A percentile compares a stretch with the other conserved stretches of the same genome.
phyloP scores from a whole-genome alignment of 2,113 vertebrate species.

The Carollia perspicillata region DNA sequence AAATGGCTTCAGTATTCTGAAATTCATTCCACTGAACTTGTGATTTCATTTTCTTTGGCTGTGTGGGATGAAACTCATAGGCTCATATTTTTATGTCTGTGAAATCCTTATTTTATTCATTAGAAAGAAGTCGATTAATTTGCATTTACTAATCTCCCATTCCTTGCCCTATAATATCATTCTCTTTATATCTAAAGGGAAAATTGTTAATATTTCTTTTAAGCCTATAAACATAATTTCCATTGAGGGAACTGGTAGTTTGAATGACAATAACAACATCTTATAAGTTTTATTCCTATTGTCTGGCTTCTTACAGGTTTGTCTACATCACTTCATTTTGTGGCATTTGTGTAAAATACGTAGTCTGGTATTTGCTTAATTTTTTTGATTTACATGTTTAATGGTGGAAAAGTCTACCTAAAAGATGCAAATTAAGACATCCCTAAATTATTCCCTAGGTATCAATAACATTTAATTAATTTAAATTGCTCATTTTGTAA shows the following conservation, averaged over 20 bases:
- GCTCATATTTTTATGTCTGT: constrained; percentile 69
- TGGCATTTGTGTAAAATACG: constrained; percentile 48
- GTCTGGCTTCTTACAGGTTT: constrained; percentile 46
- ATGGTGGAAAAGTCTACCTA: neutral
- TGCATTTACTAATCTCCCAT: constrained; percentile 67
- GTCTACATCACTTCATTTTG: constrained; percentile 51
- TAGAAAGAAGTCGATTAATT: constrained; percentile 71
- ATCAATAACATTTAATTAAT: constrained; percentile 42
- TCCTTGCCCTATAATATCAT: constrained; percentile 48
- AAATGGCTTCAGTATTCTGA: neutral
- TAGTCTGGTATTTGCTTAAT: neutral
- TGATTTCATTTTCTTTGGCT: neutral
- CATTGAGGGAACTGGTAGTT: constrained; percentile 45
- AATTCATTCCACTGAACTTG: constrained; percentile 10
- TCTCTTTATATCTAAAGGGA: constrained; percentile 65
- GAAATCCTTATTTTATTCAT: constrained; percentile 70
- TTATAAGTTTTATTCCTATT: constrained; percentile 58
- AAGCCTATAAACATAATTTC: constrained; percentile 66
- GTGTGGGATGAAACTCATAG: constrained; percentile 21
- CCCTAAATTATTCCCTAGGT: neutral
- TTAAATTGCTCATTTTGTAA: constrained; percentile 26
- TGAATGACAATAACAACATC: constrained; percentile 52
- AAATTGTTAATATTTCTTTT: constrained; percentile 67
- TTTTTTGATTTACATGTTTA: constrained; percentile 39
- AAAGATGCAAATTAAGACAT: neutral